phyloP scores from a whole-genome alignment of 2,113 vertebrate genomes.

The Mus spicilegus region DNA sequence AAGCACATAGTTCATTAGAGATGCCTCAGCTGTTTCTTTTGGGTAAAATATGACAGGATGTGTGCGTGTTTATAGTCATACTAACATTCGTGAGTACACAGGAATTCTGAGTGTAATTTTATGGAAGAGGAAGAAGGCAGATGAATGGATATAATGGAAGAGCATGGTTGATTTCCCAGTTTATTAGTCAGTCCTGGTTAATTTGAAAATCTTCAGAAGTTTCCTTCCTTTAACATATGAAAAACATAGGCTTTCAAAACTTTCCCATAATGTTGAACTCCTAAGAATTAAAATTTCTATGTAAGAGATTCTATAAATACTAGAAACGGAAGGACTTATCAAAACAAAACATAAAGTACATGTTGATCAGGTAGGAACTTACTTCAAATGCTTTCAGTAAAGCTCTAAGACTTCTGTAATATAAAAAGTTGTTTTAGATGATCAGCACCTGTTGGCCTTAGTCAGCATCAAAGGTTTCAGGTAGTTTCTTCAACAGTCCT shows the following conservation, averaged over 20 bases:
- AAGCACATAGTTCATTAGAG: neutral
- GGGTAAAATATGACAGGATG: neutral
- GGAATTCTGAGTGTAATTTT: neutral
- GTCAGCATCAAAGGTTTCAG: neutral
- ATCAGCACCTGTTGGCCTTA: neutral
- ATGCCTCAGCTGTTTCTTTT: neutral
- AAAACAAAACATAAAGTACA: neutral
- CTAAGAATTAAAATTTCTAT: constrained; percentile 24
- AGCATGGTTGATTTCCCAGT: neutral
- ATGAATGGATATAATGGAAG: neutral
- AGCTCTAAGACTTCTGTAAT: neutral
- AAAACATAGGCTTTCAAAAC: neutral
- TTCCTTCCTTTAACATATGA: constrained; percentile 20
- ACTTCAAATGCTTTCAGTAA: neutral
- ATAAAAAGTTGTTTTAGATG: constrained; percentile 5
- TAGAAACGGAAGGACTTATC: neutral
- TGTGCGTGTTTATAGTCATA: neutral
- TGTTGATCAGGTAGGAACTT: neutral
- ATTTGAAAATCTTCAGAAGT: neutral
- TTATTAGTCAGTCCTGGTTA: neutral
- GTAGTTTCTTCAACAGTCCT: neutral
- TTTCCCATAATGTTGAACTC: constrained; percentile 19
- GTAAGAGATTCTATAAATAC: neutral
- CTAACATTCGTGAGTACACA: neutral
- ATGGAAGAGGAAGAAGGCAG: neutral